phyloP scores from a whole-genome alignment of 2,888 invertebrate genomes.

The Sepiola atlantica region DNA sequence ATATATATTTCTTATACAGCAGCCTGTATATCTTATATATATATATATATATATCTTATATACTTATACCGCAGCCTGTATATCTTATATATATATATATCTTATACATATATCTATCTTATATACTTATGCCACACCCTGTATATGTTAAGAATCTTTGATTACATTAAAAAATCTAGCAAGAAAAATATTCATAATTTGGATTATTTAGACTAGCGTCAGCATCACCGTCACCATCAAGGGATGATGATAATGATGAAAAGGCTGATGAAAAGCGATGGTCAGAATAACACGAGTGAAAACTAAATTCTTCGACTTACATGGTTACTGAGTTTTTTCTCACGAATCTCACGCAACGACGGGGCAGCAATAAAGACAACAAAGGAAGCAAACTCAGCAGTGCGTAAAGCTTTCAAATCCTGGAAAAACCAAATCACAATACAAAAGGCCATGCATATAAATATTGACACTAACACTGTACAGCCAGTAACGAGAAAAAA shows the following conservation, averaged over 20 bases:
- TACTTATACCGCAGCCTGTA: too few relatives aligned
- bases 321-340: slow-evolving; percentile 55
- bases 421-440: slow-evolving; percentile 76
- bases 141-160: too few relatives aligned
- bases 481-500: slow-evolving; percentile 41
- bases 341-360: slow-evolving; percentile 76
- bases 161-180: too few relatives aligned
- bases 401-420: slow-evolving; percentile 95
- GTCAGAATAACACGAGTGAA: not conserved
- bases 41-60: too few relatives aligned
- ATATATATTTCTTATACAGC: too few relatives aligned
- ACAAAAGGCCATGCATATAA: slow-evolving; percentile 43
- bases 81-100: too few relatives aligned
- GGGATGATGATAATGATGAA: not conserved
- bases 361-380: slow-evolving; percentile 99
- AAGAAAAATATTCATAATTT: too few relatives aligned
- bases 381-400: slow-evolving; percentile 97
- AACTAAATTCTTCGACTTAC: slow-evolving; percentile 59
- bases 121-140: too few relatives aligned
- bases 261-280: not conserved
- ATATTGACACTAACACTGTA: slow-evolving; percentile 42
- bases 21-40: too few relatives aligned
- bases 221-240: not conserved
- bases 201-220: not conserved
- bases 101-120: too few relatives aligned